Evolutionary conservation across 2,797 vertebrate genomes (phyloP), one percentile per base, ranked within the genome.

Genomic region (Oryzias dopingdopingensis): DNA sequence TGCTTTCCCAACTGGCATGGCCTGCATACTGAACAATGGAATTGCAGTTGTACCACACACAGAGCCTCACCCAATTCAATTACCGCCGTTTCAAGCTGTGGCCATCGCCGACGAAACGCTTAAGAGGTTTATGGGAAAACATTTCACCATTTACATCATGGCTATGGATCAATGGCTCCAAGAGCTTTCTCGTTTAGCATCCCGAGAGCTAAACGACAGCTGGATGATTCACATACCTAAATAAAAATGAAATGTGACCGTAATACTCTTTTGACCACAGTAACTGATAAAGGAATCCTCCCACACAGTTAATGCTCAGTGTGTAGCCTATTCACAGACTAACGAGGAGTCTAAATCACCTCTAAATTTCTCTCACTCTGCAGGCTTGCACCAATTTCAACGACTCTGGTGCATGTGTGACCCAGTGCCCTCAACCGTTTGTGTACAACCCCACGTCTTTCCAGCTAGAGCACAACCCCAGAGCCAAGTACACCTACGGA

Each of bases 401-500:
- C 46, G 96, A 99, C 87, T 98, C 96, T 0, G 95, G 96, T 0
- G 94, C 96, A 0, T 99, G 97, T 23, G 95, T 98, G 72, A 98
- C 95, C 0, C 96, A 98, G 75, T 98, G 97, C 65, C 96, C 97
- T 15, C 95, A 97, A 83, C 96, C 95, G 0, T 97, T 98, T 2
- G 95, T 99, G 23, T 99, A 99, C 92, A 98, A 97, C 79, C 95
- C 96, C 17, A 96, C 94, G 1, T 95, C 95, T 20, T 98, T 98
- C 73, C 96, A 98, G 53, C 65, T 98, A 72, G 96, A 98, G 68
- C 95, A 95, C 83, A 98, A 98, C 58, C 95, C 96, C 70, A 92
- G 94, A 22, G 96, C 96, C 65, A 98, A 96, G 83, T 98, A 98
- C 84, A 98, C 96, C 4, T 98, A 98, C 1, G 97, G 97, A 76